phyloP scores from a whole-genome alignment of 2,797 vertebrate species.

The Apogon talboti region DNA sequence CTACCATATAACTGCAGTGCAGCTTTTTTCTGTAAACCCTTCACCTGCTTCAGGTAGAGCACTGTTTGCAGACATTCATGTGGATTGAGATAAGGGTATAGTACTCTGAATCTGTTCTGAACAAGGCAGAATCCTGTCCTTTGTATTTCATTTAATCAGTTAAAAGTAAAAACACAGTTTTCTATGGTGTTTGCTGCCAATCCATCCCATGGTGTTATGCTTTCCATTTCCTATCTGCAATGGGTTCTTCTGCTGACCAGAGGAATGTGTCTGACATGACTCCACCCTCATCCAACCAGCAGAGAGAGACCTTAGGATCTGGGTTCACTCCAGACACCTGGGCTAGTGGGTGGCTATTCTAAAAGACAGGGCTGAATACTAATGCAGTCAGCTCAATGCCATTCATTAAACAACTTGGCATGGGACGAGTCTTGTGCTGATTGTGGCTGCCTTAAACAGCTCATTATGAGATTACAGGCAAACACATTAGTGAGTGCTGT shows the following conservation, averaged over 20 bases:
- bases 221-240: conserved; percentile 71
- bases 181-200: conserved; percentile 3
- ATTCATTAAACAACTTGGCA: conserved; percentile 60
- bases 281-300: conserved; percentile 65
- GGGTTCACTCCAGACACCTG: conserved; percentile 73
- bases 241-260: conserved; percentile 49
- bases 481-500: conserved; percentile 15
- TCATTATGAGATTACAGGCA: conserved; percentile 54
- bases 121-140: background rate
- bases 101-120: conserved; percentile 9
- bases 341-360: conserved; percentile 42
- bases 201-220: conserved; percentile 48
- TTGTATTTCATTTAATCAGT: conserved; percentile 28
- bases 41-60: conserved; percentile 10
- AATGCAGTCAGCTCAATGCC: conserved; percentile 64
- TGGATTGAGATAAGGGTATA: background rate
- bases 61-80: conserved; percentile 6
- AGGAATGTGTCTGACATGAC: conserved; percentile 68
- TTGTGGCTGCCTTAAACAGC: conserved; percentile 42
- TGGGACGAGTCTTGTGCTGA: conserved; percentile 35
- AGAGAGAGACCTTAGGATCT: conserved; percentile 53
- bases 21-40: conserved; percentile 1
- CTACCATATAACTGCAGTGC: background rate
- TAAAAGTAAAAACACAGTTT: conserved; percentile 3
- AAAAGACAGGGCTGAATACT: conserved; percentile 64